phyloP scores from a whole-genome alignment of 2,888 invertebrate genomes.

The Polyploca ridens region DNA sequence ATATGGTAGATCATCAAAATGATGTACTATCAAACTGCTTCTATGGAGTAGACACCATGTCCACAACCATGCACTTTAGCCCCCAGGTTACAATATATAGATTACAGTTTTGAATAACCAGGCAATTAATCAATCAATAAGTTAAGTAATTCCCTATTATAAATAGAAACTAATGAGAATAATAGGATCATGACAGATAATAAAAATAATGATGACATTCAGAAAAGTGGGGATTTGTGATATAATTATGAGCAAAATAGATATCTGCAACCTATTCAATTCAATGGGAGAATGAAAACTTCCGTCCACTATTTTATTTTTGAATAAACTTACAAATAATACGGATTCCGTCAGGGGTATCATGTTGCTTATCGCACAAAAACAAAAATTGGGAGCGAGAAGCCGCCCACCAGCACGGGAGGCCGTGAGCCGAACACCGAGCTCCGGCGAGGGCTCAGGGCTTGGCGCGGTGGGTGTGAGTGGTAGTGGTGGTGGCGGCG shows the following conservation, averaged over 20 bases:
- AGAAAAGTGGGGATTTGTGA: conserved; percentile 21
- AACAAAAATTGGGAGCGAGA: conserved; percentile 64
- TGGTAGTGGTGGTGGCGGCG: conserved; percentile 14
- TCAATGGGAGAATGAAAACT: conserved; percentile 28
- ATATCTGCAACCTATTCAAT: conserved; percentile 34
- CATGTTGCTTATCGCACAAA: conserved; percentile 52
- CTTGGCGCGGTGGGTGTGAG: conserved; percentile 24
- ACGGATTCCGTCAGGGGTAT: conserved; percentile 49
- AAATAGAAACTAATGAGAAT: conserved; percentile 4
- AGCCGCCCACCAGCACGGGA: conserved; percentile 57
- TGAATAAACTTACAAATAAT: conserved; percentile 70
- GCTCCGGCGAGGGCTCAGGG: conserved; percentile 35
- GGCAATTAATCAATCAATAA: background rate
- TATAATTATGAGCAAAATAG: conserved; percentile 20
- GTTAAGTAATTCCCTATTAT: background rate
- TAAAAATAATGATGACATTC: conserved; percentile 8
- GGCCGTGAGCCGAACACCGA: conserved; percentile 53
- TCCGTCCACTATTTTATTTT: conserved; percentile 51
- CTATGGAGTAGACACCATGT: background rate
- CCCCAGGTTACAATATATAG: background rate
- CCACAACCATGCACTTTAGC: background rate
- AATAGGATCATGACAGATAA: conserved; percentile 15
- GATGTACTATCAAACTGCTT: background rate
- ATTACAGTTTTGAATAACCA: background rate
- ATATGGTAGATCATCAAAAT: background rate